Conservation (phyloP, 2,888 invertebrate species). For the Drosophila pullipes region DNA sequence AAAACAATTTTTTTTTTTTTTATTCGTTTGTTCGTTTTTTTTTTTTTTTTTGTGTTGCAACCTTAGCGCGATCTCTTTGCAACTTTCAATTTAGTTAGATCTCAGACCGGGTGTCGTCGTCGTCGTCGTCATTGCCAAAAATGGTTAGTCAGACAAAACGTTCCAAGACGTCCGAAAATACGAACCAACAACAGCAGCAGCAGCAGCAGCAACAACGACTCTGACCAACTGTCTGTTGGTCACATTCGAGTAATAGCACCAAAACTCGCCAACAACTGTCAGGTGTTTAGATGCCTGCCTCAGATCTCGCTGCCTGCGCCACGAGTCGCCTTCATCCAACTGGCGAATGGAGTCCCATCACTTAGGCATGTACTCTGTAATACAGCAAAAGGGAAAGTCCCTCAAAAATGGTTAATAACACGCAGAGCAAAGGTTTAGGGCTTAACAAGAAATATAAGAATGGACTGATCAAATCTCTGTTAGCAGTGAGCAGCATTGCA, state of each 20-base stretch:
- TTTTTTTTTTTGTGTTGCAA: slow-evolving; percentile 43
- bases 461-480: neutral
- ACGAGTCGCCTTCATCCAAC: slow-evolving; percentile 57
- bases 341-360: slow-evolving; percentile 10
- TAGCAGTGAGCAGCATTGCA: neutral
- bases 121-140: slow-evolving; percentile 67
- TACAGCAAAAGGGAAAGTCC: neutral
- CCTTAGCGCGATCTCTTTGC: slow-evolving; percentile 19
- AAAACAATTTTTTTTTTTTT: slow-evolving; percentile 6
- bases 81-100: slow-evolving; percentile 56
- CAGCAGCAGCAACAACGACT: slow-evolving; percentile 43
- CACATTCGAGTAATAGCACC: slow-evolving; percentile 63
- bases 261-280: slow-evolving; percentile 71
- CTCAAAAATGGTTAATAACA: neutral
- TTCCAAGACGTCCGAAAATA: slow-evolving; percentile 24
- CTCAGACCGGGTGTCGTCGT: slow-evolving; percentile 44
- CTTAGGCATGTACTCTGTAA: neutral
- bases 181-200: slow-evolving; percentile 28
- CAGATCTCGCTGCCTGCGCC: slow-evolving; percentile 48
- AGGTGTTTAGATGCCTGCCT: slow-evolving; percentile 73
- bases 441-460: neutral
- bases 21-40: neutral
- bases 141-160: slow-evolving; percentile 66
- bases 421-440: neutral
- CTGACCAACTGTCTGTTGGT: slow-evolving; percentile 45